Base-by-base conservation (phyloP, 1,140 invertebrate species). In the Campoletis sonorensis region DNA sequence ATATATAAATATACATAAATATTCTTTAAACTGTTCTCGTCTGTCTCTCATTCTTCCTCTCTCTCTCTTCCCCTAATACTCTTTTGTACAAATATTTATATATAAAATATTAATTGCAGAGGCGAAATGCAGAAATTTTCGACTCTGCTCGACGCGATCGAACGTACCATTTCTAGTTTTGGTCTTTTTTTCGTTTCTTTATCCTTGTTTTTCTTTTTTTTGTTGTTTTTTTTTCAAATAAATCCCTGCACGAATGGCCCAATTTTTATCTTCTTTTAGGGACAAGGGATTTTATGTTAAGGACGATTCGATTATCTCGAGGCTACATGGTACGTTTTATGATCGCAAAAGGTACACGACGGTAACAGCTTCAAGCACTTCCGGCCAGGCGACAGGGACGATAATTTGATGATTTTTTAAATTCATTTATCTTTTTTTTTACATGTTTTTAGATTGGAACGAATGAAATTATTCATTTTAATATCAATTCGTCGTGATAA, bases 1-100 rank as follows among this genome's bases (percentile, higher is more conserved):
- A n/a, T n/a, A n/a, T n/a, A n/a, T n/a, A n/a, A n/a, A 37, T 37
- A 37, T 10, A 37, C 37, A 45, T 45, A 45, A 10, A 45, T 45
- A 4, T 45, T 45, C 2, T 45, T 45, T 45, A 45, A 45, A 45
- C 13, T 45, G 8, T 45, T 45, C 11, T 45, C 11, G 11, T 45
- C 8, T 11, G 40, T 8, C 40, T 45, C 40, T 82, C 86, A 85
- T 84, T 86, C 84, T 82, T 51, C 64, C 81, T 75, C 67, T 88
- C 84, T 16, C 40, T 21, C 30, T 51, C 16, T 58, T 67, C 37
- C 26, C 73, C 77, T 82, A 82, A 79, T 82, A 79, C 78, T 79
- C 78, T 79, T 79, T 75, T 90, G 87, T 90, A 90, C 89, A 90
- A 90, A 90, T 89, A 90, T 89, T 85, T 89, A 89, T 89, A 90